Evolutionary conservation across 2,113 vertebrate species (phyloP), one percentile per base, ranked within the genome.

Genomic region (Nothobranchius kuhntae): DNA sequence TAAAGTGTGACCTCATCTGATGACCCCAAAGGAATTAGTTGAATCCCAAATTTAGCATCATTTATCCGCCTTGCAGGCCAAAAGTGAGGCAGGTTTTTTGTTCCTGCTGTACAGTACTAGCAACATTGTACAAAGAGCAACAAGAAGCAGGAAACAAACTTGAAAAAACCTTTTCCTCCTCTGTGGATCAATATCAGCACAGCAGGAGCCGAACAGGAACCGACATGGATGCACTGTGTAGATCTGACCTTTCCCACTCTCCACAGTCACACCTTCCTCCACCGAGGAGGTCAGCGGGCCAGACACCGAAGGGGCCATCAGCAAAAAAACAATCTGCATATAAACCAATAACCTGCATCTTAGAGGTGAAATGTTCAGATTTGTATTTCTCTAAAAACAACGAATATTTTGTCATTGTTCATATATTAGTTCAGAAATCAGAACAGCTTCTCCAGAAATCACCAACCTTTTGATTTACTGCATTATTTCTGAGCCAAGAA

Each of bases 131-230:
- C 76, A 68, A 79, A 66, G 48, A 80, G 65, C 77, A 67, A 65
- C 36, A 52, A 72, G 66, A 66, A 65, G 77, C 9, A 53, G 86
- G 77, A 86, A 85, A 15, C 47, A 50, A 50, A 50, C 47, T 50
- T 8, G 13, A 40, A 57, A 40, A 79, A 64, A 46, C 2, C 89
- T 89, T 91, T 93, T 95, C 94, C 93, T 94, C 86, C 91, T 92
- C 84, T 38, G 45, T 59, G 93, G 94, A 96, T 97, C 95, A 93
- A 96, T 96, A 95, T 92, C 90, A 68, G 81, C 94, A 70, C 95
- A 94, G 94, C 93, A 87, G 94, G 95, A 83, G 92, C 86, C 81
- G 77, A 89, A 92, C 91, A 93, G 89, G 93, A 94, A 92, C 90
- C 92, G 88, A 86, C 91, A 93, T 92, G 89, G 67, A 91, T 87